A percentile compares a stretch with the other conserved stretches of the same genome.
Evolutionary conservation across 2,888 invertebrate species (phyloP).

Genomic region (Patella depressa): DNA sequence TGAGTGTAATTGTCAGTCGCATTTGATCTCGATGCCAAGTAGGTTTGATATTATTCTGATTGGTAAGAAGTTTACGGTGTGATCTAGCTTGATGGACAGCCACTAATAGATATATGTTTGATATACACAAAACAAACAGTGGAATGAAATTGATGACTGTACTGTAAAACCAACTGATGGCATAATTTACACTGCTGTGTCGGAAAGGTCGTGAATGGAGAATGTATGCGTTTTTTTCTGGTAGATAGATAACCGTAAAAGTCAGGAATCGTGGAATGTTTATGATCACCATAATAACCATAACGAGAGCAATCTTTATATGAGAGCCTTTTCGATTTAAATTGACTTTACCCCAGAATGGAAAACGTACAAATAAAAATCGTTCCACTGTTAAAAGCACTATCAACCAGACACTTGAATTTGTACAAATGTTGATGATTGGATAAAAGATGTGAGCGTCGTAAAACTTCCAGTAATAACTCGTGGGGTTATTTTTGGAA

Average conservation of each 20-base stretch:
- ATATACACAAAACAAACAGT: constrained; percentile 47
- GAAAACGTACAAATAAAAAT: constrained; percentile 60
- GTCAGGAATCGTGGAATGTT: constrained; percentile 62
- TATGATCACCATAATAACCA: constrained; percentile 46
- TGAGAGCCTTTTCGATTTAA: constrained; percentile 59
- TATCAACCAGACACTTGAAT: constrained; percentile 62
- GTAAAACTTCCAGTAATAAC: constrained; percentile 54
- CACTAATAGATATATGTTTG: constrained; percentile 58
- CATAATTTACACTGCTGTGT: constrained; percentile 36
- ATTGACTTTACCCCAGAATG: constrained; percentile 61
- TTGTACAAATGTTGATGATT: constrained; percentile 60
- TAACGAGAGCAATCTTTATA: constrained; percentile 50
- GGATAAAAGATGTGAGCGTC: constrained; percentile 60
- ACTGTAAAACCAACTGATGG: constrained; percentile 58
- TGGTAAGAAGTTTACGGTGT: constrained; percentile 47
- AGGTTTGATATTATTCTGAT: constrained; percentile 51
- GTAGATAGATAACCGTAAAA: constrained; percentile 38
- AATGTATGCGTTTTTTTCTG: constrained; percentile 27
- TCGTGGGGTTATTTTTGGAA: constrained; percentile 37
- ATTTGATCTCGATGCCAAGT: constrained; percentile 61
- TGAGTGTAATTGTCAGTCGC: constrained; percentile 62
- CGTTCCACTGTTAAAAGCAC: constrained; percentile 65
- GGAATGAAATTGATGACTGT: constrained; percentile 58
- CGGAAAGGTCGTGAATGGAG: constrained; percentile 50
- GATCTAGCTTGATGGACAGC: constrained; percentile 54